A percentile compares a stretch with the other conserved stretches of the same genome.
Conservation (phyloP, 2,113 vertebrate species). For the Chionis minor region DNA sequence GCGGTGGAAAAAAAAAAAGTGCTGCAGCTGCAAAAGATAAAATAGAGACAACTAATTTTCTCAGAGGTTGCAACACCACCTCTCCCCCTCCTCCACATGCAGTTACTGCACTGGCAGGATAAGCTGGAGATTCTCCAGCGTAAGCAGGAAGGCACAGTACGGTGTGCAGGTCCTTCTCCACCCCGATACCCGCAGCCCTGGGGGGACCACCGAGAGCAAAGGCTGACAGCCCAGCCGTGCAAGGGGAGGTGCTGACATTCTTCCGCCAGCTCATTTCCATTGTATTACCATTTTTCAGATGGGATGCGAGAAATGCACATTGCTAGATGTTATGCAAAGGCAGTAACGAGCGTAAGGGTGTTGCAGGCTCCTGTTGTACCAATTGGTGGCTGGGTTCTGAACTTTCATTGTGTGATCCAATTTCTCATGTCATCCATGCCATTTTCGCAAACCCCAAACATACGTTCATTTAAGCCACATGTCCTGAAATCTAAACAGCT, state of each 20-base stretch:
- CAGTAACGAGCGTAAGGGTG: neutral
- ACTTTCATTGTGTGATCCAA: conserved; percentile 51
- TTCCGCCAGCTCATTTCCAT: neutral
- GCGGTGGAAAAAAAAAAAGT: neutral
- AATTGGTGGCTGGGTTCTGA: conserved; percentile 51
- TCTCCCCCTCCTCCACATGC: conserved; percentile 54
- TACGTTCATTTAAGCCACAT: conserved; percentile 40
- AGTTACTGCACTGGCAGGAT: conserved; percentile 62
- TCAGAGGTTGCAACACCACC: conserved; percentile 66
- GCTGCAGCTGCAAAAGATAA: conserved; percentile 73
- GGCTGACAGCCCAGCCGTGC: neutral
- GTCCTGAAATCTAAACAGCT: conserved; percentile 56
- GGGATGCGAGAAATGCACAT: neutral
- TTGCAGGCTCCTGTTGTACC: conserved; percentile 20
- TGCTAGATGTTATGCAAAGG: neutral
- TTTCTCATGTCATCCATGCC: conserved; percentile 42
- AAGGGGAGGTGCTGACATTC: neutral
- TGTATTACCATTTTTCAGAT: neutral
- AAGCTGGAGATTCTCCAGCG: conserved; percentile 58
- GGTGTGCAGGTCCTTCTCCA: conserved; percentile 34
- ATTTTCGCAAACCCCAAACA: conserved; percentile 15
- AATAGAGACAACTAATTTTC: conserved; percentile 69
- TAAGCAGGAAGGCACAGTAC: conserved; percentile 60
- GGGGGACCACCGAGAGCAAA: neutral
- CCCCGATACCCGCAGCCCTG: neutral